Percentiles rank a stretch among this genome's conserved stretches.
phyloP scores from a whole-genome alignment of 1,140 invertebrate genomes.

The Schlechtendalia chinensis region DNA sequence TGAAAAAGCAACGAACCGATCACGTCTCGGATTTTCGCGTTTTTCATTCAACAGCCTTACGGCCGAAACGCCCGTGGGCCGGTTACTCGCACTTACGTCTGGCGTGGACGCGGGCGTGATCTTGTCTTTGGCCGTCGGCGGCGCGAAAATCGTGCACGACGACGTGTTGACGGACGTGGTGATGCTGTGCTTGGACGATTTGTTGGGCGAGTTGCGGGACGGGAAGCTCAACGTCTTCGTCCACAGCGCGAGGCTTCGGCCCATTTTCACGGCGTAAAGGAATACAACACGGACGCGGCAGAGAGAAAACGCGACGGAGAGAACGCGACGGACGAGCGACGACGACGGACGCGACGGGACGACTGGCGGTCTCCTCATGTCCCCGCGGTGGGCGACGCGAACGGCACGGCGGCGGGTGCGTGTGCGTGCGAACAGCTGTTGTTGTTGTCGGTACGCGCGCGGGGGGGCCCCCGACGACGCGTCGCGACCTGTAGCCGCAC shows the following conservation, averaged over 20 bases:
- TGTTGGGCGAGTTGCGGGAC: conserved; percentile 72
- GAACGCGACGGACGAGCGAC: background rate
- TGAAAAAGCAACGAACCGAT: no score
- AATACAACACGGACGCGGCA: background rate
- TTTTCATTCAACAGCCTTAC: no score
- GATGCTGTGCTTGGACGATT: conserved; percentile 53
- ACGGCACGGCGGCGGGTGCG: background rate
- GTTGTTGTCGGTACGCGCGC: background rate
- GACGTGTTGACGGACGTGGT: conserved; percentile 48
- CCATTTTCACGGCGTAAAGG: conserved; percentile 60
- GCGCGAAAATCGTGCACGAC: conserved; percentile 36
- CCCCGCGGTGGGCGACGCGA: background rate
- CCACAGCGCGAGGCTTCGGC: conserved; percentile 80
- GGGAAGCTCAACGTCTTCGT: conserved; percentile 84
- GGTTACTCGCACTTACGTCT: conserved; percentile 50
- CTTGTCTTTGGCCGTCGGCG: conserved; percentile 49
- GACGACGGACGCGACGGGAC: background rate
- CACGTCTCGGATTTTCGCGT: no score
- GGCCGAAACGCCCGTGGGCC: no score
- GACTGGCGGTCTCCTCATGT: background rate
- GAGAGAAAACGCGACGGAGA: background rate
- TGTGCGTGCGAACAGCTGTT: background rate
- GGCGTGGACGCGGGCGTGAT: conserved; percentile 45
- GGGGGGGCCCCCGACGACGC: conserved; percentile 35
- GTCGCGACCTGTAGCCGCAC: conserved; percentile 20